These are phyloP conservation scores for Drosophila rubida DNA, from an alignment of 2,888 invertebrate species.

Conservation along the genomic window DNA sequence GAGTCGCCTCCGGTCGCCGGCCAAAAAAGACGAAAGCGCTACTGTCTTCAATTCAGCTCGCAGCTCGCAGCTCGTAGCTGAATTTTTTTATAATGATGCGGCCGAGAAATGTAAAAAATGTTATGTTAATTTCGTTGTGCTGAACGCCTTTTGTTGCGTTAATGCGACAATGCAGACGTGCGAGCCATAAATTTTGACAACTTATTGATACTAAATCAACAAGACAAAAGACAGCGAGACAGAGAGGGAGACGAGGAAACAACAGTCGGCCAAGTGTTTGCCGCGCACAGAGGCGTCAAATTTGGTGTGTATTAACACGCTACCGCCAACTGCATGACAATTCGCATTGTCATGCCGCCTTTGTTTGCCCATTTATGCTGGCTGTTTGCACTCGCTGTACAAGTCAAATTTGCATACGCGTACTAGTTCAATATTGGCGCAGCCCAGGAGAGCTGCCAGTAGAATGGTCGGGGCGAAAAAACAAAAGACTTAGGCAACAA, in stretches of 20 bases:
- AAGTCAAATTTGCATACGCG: slow-evolving; percentile 25
- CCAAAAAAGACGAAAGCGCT: slow-evolving; percentile 65
- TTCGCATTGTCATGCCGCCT: slow-evolving; percentile 31
- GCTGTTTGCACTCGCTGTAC: slow-evolving; percentile 6
- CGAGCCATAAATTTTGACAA: slow-evolving; percentile 73
- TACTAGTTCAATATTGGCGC: slow-evolving; percentile 10
- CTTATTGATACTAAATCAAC: slow-evolving; percentile 75
- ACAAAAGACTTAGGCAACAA: slow-evolving; percentile 72
- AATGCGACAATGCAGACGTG: slow-evolving; percentile 60
- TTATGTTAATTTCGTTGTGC: slow-evolving; percentile 54
- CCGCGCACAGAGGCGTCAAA: slow-evolving; percentile 43
- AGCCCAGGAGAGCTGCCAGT: neutral
- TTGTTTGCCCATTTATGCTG: slow-evolving; percentile 30
- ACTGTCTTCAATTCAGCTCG: slow-evolving; percentile 52
- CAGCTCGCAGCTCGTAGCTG: slow-evolving; percentile 2
- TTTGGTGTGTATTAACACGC: slow-evolving; percentile 63
- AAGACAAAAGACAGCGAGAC: neutral
- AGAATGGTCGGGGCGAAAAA: slow-evolving; percentile 22
- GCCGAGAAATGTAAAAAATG: slow-evolving; percentile 36
- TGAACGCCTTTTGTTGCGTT: slow-evolving; percentile 63
- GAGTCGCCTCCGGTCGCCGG: slow-evolving; percentile 49
- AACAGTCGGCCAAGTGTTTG: slow-evolving; percentile 41
- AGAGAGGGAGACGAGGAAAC: neutral
- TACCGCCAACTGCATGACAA: slow-evolving; percentile 58
- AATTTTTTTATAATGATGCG: neutral